Base-by-base conservation (phyloP, 2,888 invertebrate species). In the Drosophila phalerata region DNA sequence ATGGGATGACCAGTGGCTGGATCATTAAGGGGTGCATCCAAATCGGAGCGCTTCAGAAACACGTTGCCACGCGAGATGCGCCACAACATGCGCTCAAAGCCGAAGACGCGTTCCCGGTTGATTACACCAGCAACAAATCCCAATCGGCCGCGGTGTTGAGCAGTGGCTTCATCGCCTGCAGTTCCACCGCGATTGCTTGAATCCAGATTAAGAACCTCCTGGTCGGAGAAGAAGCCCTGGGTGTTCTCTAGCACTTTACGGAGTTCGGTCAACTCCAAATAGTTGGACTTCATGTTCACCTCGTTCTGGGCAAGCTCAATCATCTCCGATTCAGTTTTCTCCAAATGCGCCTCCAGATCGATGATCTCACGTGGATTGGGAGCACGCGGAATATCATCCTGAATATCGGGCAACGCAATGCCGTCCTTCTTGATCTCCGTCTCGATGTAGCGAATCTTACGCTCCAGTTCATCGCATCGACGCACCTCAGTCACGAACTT, bases 281-380 rank as follows among this genome's bases (percentile, higher is more conserved):
- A 98, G 93, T 98, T 99, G 86, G 97, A 97, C 93, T 98, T 98
- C 90, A 99, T 93, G 91, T 97, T 98, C 68, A 98, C 97, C 37
- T 98, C 98, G 92, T 98, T 99, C 91, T 97, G 97, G 69, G 98
- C 98, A 77, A 99, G 94, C 93, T 99, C 99, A 65, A 97, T 94
- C 81, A 99, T 96, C 93, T 99, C 99, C 85, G 97, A 96, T 93
- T 99, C 99, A 49, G 98, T 97, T 93, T 98, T 98, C 93, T 99
- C 99, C 91, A 99, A 95, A 85, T 98, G 98, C 1, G 97, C 97
- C 96, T 97, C 92, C 60, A 93, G 90, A 78, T 97, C 97, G 73
- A 96, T 96, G 92, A 97, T 96, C 92, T 96, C 97, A 61, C 96
- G 94, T 19, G 96, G 96, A 88, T 95, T 95, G 2, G 96, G 96